These are phyloP conservation scores for Yponomeuta plumbellus DNA, from an alignment of 2,888 invertebrate genomes.

Conservation along the genomic window DNA sequence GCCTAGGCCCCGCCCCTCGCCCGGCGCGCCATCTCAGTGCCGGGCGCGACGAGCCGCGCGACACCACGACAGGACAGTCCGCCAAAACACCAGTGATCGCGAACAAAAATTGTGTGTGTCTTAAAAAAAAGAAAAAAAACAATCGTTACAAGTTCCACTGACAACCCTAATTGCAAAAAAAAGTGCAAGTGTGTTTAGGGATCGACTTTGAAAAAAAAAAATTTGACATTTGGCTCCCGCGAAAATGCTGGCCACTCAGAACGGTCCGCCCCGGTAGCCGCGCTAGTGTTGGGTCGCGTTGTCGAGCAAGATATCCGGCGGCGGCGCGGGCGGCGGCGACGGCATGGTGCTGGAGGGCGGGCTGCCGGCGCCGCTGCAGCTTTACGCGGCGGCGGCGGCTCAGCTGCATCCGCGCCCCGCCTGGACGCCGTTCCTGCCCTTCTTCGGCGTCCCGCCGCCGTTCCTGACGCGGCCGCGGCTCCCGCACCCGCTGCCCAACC, in stretches of 20 bases:
- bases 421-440: slow-evolving; percentile 79
- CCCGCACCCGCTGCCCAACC: slow-evolving; percentile 55
- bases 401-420: slow-evolving; percentile 73
- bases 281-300: slow-evolving; percentile 42
- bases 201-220: slow-evolving; percentile 20
- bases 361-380: slow-evolving; percentile 82
- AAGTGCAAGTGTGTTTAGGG: neutral
- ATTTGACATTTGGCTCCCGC: slow-evolving; percentile 11
- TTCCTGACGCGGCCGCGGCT: slow-evolving; percentile 68
- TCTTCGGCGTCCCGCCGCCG: slow-evolving; percentile 77
- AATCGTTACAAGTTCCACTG: slow-evolving; percentile 15
- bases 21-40: slow-evolving; percentile 69
- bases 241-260: slow-evolving; percentile 18
- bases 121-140: slow-evolving; percentile 21
- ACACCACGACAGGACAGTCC: slow-evolving; percentile 34
- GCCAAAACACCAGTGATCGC: slow-evolving; percentile 24
- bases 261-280: slow-evolving; percentile 28
- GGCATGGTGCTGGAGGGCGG: slow-evolving; percentile 81
- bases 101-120: slow-evolving; percentile 26
- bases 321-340: slow-evolving; percentile 35
- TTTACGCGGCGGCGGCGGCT: slow-evolving; percentile 83
- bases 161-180: slow-evolving; percentile 22
- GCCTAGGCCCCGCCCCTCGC: slow-evolving; percentile 53
- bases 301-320: slow-evolving; percentile 53
- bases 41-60: slow-evolving; percentile 42